phyloP scores from a whole-genome alignment of 2,888 invertebrate species.

The Phaonia tiefii region DNA sequence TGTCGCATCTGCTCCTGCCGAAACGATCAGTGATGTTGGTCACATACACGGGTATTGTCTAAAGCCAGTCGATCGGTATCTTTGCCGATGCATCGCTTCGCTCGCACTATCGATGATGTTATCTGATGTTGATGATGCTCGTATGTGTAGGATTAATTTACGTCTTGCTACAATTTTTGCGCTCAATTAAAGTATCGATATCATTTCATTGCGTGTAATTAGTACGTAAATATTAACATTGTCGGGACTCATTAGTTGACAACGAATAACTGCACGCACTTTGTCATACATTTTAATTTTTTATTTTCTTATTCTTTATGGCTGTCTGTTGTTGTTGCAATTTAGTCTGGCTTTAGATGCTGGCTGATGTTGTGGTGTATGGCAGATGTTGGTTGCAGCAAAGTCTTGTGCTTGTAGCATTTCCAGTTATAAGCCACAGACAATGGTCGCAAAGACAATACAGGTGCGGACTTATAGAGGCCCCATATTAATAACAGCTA shows the following conservation, averaged over 20 bases:
- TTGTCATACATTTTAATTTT: constrained; percentile 80
- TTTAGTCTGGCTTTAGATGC: too few relatives aligned
- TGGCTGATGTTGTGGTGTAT: too few relatives aligned
- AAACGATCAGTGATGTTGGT: constrained; percentile 64
- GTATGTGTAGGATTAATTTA: constrained; percentile 58
- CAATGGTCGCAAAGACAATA: too few relatives aligned
- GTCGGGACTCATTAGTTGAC: constrained; percentile 72
- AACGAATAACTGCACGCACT: constrained; percentile 79
- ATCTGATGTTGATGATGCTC: not conserved
- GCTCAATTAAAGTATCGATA: constrained; percentile 79
- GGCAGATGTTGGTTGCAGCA: too few relatives aligned
- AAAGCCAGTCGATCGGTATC: constrained; percentile 40
- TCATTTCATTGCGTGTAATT: constrained; percentile 75
- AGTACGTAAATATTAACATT: constrained; percentile 72
- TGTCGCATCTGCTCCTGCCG: constrained; percentile 11
- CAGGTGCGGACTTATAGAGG: too few relatives aligned
- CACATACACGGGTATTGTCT: constrained; percentile 64
- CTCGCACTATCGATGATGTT: too few relatives aligned
- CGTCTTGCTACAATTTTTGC: constrained; percentile 64
- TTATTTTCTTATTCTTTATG: constrained; percentile 65
- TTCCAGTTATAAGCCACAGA: too few relatives aligned
- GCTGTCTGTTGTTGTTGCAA: too few relatives aligned
- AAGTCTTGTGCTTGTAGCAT: too few relatives aligned
- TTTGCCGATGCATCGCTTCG: not conserved
- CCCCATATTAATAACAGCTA: too few relatives aligned